Percentiles rank a stretch among this genome's conserved stretches.
Evolutionary conservation across 2,797 vertebrate genomes (phyloP).

Genomic region (Halcyon smyrnensis): DNA sequence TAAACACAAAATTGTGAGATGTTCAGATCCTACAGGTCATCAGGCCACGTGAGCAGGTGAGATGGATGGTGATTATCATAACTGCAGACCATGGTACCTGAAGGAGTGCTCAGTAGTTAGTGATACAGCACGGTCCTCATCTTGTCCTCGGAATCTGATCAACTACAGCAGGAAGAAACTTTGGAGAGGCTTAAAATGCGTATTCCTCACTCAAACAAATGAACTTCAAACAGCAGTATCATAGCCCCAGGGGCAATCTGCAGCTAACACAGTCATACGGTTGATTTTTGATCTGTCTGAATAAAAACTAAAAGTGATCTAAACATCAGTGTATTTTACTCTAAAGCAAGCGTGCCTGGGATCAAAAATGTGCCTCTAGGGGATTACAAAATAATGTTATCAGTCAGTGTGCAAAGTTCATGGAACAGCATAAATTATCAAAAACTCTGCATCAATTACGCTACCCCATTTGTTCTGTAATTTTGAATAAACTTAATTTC

Average conservation of each 20-base stretch:
- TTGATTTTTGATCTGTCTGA: background rate
- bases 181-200: background rate
- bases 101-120: background rate
- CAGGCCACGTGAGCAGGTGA: background rate
- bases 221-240: background rate
- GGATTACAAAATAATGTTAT: background rate
- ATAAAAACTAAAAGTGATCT: background rate
- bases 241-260: background rate
- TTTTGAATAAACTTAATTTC: background rate
- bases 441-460: background rate
- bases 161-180: background rate
- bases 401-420: background rate
- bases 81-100: background rate
- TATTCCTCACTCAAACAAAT: background rate
- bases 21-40: background rate
- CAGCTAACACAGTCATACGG: background rate
- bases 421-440: background rate
- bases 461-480: background rate
- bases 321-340: background rate
- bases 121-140: background rate
- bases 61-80: background rate
- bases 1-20: background rate
- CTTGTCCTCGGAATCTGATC: constrained; percentile 11
- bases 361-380: background rate
- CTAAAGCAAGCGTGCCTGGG: background rate